phyloP scores from a whole-genome alignment of 2,888 invertebrate genomes.

The Conchocele bisecta region DNA sequence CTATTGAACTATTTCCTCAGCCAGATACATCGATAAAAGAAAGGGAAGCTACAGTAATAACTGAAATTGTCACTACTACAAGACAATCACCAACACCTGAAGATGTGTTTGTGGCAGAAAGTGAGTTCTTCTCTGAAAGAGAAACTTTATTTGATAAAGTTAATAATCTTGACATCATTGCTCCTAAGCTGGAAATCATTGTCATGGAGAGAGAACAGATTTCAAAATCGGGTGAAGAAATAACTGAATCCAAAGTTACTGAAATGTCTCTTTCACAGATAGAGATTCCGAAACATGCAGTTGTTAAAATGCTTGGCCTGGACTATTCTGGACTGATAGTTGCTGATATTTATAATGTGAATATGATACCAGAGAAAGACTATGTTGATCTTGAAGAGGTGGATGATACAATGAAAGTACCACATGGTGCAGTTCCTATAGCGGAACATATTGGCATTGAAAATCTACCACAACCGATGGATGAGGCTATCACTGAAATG shows the following conservation, averaged over 20 bases:
- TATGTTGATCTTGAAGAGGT: background rate
- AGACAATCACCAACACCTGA: background rate
- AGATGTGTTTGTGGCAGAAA: background rate
- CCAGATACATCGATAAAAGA: background rate
- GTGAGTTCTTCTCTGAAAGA: background rate
- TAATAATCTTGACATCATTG: background rate
- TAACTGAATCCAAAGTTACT: background rate
- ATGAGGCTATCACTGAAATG: background rate
- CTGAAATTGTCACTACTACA: conserved; percentile 13
- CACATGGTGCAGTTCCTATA: background rate
- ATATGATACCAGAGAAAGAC: no score
- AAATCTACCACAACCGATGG: background rate
- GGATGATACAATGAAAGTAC: background rate
- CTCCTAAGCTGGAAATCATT: conserved; percentile 9
- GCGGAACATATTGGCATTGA: background rate
- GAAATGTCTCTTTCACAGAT: no score
- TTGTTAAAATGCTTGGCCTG: no score
- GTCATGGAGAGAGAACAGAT: conserved; percentile 31
- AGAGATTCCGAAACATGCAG: no score
- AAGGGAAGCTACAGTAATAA: conserved; percentile 10
- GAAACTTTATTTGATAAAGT: background rate
- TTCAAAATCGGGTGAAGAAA: conserved; percentile 1
- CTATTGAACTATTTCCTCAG: no score
- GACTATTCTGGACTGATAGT: no score
- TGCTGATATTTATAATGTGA: no score